Base-by-base conservation (phyloP, 2,113 vertebrate species). In the Halichoeres trimaculatus region DNA sequence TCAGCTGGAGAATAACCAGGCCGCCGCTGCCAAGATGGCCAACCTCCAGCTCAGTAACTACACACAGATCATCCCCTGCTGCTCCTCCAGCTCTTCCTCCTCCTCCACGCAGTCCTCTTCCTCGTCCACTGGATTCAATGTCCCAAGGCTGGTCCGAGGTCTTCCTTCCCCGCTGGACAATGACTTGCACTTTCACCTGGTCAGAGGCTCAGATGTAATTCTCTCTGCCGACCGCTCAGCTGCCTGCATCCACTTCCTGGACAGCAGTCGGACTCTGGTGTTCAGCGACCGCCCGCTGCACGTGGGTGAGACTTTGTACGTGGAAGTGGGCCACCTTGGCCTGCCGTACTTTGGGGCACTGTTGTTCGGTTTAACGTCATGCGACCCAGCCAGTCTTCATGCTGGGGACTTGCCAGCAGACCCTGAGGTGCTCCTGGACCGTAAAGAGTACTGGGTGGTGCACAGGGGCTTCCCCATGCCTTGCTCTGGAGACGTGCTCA, bases 381-480 rank as follows among this genome's bases (percentile, higher is more conserved):
- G 98, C 73, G 96, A 99, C 92, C 98, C 98, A 0, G 94, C 96
- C 45, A 94, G 90, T 50, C 94, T 99, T n/a, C 93, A 96, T 45
- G 95, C 96, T 1, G 93, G 90, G 1, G 98, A 99, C 88, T 94
- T 99, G 75, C 98, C 97, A 0, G 94, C 95, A 0, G 97, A 99
- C 89, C 97, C 97, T 0, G 96, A 98, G 30, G 94, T 95, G 19
- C 96, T 99, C 38, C 92, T 99, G 87, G 97, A 99, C 90, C 96
- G 97, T 19, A 98, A 98, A 88, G 98, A 99, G 89, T 99, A 99
- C 76, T 99, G 98, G 98, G 98, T 99, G 83, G 95, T 99, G 74
- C 96, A 97, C 85, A 91, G 95, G 53, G 96, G 96, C 0, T 96
- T 98, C 67, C 96, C 97, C 0, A 94, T 96, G 45, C 94, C 95